Percentiles rank a stretch among this genome's conserved stretches.
phyloP scores from a whole-genome alignment of 2,888 invertebrate species.

The Spicauda simplicius region DNA sequence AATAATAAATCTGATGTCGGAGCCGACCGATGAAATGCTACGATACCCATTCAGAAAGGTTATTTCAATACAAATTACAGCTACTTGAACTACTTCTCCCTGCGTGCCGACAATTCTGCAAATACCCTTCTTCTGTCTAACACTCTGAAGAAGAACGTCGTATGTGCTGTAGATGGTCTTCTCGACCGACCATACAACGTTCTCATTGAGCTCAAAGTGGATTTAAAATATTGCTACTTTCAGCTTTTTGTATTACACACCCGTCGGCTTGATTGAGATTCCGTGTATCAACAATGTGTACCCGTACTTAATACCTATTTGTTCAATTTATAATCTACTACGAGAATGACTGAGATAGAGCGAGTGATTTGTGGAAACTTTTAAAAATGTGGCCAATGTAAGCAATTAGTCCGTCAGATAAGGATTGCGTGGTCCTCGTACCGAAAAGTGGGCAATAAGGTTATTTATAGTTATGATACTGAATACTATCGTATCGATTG shows the following conservation, averaged over 20 bases:
- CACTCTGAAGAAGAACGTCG: slow-evolving; percentile 50
- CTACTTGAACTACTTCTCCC: slow-evolving; percentile 77
- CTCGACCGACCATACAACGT: slow-evolving; percentile 37
- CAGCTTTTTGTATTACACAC: slow-evolving; percentile 38
- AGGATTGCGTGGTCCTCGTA: slow-evolving; percentile 64
- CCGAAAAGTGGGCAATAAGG: slow-evolving; percentile 51
- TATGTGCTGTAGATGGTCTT: slow-evolving; percentile 42
- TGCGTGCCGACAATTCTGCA: slow-evolving; percentile 81
- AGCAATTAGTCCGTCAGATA: slow-evolving; percentile 74
- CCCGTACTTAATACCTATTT: slow-evolving; percentile 71
- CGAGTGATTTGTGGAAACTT: slow-evolving; percentile 67
- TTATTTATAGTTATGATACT: slow-evolving; percentile 25
- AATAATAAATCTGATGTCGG: slow-evolving; percentile 79
- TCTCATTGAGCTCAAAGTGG: slow-evolving; percentile 39
- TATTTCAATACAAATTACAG: slow-evolving; percentile 84
- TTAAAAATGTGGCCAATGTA: slow-evolving; percentile 68
- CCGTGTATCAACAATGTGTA: slow-evolving; percentile 80
- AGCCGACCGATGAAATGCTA: slow-evolving; percentile 76
- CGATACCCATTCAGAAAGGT: slow-evolving; percentile 79
- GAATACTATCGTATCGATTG: slow-evolving; percentile 27
- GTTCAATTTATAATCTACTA: slow-evolving; percentile 71
- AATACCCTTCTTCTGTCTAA: slow-evolving; percentile 78
- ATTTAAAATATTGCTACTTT: slow-evolving; percentile 38
- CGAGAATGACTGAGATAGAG: slow-evolving; percentile 60
- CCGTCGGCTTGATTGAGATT: slow-evolving; percentile 78